These are phyloP conservation scores for Hemistola chrysoprasaria DNA, from an alignment of 2,888 invertebrate species.

Conservation along the genomic window DNA sequence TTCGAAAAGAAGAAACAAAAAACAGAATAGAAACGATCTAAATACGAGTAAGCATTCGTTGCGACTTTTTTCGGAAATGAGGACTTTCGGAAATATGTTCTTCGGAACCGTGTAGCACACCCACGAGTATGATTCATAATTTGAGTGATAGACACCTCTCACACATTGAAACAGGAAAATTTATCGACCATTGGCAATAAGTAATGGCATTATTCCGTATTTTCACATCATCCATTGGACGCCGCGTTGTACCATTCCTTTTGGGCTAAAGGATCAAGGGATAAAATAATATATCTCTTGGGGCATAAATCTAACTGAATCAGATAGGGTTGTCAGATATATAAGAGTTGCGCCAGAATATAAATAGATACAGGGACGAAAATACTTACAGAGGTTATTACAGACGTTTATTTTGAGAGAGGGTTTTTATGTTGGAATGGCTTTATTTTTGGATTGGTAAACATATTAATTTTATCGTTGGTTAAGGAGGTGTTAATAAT, in stretches of 20 bases:
- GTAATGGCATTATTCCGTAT: slow-evolving; percentile 4
- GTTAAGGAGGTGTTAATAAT: background rate
- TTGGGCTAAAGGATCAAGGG: slow-evolving; percentile 12
- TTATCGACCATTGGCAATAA: background rate
- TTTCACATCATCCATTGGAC: slow-evolving; percentile 9
- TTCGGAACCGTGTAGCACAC: too few species aligned
- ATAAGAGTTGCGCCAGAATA: too few species aligned
- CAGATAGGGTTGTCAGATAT: slow-evolving; percentile 40
- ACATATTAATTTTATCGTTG: background rate
- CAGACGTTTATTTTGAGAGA: slow-evolving; percentile 10
- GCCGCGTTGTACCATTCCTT: slow-evolving; percentile 1
- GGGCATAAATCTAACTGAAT: slow-evolving; percentile 53
- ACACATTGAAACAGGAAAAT: background rate
- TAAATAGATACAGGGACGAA: slow-evolving; percentile 11
- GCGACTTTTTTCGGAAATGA: too few species aligned
- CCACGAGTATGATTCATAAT: too few species aligned
- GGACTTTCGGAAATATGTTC: too few species aligned
- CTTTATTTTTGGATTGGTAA: slow-evolving; percentile 5
- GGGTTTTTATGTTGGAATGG: slow-evolving; percentile 2
- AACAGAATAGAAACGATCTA: too few species aligned
- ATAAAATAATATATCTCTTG: slow-evolving; percentile 18
- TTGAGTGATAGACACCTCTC: too few species aligned
- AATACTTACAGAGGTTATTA: slow-evolving; percentile 19
- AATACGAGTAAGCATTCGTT: too few species aligned
- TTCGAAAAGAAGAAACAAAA: too few species aligned